Evolutionary conservation across 2,113 vertebrate species (phyloP), one percentile per base, ranked within the genome.

Genomic region (Brevimyrus niger): DNA sequence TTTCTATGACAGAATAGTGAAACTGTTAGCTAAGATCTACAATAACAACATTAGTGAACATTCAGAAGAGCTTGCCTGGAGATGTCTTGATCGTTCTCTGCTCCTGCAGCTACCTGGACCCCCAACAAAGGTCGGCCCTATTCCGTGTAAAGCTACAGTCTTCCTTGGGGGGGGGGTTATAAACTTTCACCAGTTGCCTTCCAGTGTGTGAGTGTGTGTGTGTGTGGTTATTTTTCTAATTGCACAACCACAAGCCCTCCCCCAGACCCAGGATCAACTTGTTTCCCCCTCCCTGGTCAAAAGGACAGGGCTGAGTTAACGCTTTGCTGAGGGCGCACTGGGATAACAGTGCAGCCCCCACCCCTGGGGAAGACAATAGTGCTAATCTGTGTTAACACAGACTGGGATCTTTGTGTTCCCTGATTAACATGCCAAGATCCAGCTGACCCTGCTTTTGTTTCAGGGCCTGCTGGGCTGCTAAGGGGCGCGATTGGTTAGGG

Each of bases 381-480:
- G 69, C 69, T 53, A 88, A 88, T 69, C 69, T 82, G 88, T 82
- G 76, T 35, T 76, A 23, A 46, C 46, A 86, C n/a, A 50, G 50
- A 89, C 50, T n/a, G 31, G 21, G 76, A 11, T 17, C 46, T 82
- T 89, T 82, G 69, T 89, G 17, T 38, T 89, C 35, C 48, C 44
- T 19, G 38, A 84, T 89, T 89, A 84, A 80, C 50, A 84, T 84
- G 80, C 76, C 51, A 19, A 42, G 31, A 17, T 53, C 47, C 35
- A 38, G 48, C 48, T 58, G 69, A 89, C 47, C 2, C 38, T 8
- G 35, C 4, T 35, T 83, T 89, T 89, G 73, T 89, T 83, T 83
- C 51, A 31, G 38, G 17, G 50, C 51, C 19, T 31, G 23, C 31
- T 10, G 35, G 35, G 10, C 8, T 15, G 76, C 11, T 17, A 13